Base-by-base conservation (phyloP, 2,888 invertebrate species). In the Monochamus alternatus region DNA sequence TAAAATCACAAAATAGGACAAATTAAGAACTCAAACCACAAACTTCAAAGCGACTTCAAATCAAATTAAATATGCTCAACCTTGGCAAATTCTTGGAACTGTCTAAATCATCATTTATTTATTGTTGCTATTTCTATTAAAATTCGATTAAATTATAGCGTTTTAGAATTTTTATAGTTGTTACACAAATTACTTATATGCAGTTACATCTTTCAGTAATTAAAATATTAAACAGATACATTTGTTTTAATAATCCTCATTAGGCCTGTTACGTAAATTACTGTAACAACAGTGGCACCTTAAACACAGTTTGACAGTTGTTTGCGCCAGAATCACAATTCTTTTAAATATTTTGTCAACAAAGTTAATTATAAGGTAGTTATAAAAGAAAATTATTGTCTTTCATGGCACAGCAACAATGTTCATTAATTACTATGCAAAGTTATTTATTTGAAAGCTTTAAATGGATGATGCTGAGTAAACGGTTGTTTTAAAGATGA, bases 401-500 rank as follows among this genome's bases (percentile, higher is more conserved):
- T 65, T 70, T 59, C 65, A 73, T 69, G 73, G 69, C 31, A 68
- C 14, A 51, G 22, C 32, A 51, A 32, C 32, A 14, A 62, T 59
- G 47, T 60, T 30, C 51, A 8, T 62, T 51, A 44, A n/a, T 8
- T 60, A 70, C 52, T 32, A 71, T 71, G 71, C 71, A 52, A 52
- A 63, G 47, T 22, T 47, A 47, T 52, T 31, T 5, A 32, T 38
- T 52, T 38, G 51, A 63, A 22, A 63, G 22, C 60, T 30, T 12
- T 31, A 47, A 31, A 43, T n/a, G 47, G 30, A 62, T n/a, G 22
- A 51, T 31, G 32, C 7, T 10, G 38, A 63, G 62, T 67, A 72
- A 52, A 69, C 60, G 72, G 68, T 68, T 62, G 59, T 66, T 77
- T 59, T 64, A 83, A 85, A 80, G 83, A 87, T 87, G 87, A 88